Evolutionary conservation across 2,113 vertebrate genomes (phyloP), one percentile per base, ranked within the genome.

Genomic region (Vidua macroura): DNA sequence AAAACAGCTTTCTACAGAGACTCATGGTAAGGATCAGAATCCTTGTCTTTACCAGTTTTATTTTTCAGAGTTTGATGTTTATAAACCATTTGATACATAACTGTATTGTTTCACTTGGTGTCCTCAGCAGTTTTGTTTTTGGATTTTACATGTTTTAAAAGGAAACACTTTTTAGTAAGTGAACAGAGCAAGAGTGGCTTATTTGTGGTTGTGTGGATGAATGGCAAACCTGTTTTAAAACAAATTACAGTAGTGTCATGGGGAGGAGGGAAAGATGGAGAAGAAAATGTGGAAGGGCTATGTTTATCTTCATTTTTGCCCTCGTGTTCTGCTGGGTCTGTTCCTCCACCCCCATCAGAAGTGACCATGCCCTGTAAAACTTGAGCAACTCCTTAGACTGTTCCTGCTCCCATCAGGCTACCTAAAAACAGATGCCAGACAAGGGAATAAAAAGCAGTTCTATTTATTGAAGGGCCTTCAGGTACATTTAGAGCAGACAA

Each of bases 351-450:
- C 3, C 17, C 22, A 3, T 37, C 33, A 75, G 67, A 31, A 59
- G 44, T 4, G 11, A 49, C 15, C 48, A 16, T 55, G 17, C 4
- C 48, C 31, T 59, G 13, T 55, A 62, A 63, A 75, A 55, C 22
- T 4, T 0, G 0, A 49, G 16, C 4, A 24, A 2, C 11, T 58
- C 11, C 15, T 37, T 22, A 10, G 24, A 4, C 9, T 46, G 9
- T n/a, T 88, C 46, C 28, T 82, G 48, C 27, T 51, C 7, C 58
- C 33, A 4, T 51, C 35, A 23, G 24, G 7, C 30, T 64, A 43
- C 48, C 19, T 43, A 18, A 28, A 55, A 44, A 30, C 33, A 35
- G 31, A 44, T 20, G 2, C n/a, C 25, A 55, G 33, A 35, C 15
- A 55, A 44, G 12, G 1, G 1, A 44, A 35, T 37, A 30, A 55